phyloP scores from a whole-genome alignment of 2,888 invertebrate species.

The Drosophila koepferae region DNA sequence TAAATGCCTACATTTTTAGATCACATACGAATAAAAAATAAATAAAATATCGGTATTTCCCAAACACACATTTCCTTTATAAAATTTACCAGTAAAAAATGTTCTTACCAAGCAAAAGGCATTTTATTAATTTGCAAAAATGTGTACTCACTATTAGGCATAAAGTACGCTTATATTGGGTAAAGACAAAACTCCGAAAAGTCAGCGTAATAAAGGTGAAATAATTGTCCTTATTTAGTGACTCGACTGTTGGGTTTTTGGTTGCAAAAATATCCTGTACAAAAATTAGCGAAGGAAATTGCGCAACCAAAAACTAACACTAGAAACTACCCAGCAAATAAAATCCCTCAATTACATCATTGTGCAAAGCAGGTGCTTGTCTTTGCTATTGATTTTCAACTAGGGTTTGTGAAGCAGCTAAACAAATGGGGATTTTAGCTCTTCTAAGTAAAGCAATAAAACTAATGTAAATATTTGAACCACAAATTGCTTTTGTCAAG shows the following conservation, averaged over 20 bases:
- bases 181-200: conserved; percentile 30
- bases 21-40: not conserved
- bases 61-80: not conserved
- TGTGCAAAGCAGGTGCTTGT: not conserved
- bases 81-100: not conserved
- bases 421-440: not conserved
- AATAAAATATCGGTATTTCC: not conserved
- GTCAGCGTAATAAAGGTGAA: not conserved
- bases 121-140: not conserved
- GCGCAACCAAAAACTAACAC: not conserved
- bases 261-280: not conserved
- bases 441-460: not conserved
- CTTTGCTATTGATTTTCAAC: not conserved
- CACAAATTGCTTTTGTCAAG: not conserved
- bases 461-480: not conserved
- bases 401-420: not conserved
- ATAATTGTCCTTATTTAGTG: not conserved
- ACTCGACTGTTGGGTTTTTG: not conserved
- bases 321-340: not conserved
- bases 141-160: not conserved
- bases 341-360: not conserved
- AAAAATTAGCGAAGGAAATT: not conserved
- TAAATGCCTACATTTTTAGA: not conserved
- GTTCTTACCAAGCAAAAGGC: too few relatives aligned
- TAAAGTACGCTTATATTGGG: not conserved